Conservation (phyloP, 2,113 vertebrate genomes). For the Gallinago jamesoni region DNA sequence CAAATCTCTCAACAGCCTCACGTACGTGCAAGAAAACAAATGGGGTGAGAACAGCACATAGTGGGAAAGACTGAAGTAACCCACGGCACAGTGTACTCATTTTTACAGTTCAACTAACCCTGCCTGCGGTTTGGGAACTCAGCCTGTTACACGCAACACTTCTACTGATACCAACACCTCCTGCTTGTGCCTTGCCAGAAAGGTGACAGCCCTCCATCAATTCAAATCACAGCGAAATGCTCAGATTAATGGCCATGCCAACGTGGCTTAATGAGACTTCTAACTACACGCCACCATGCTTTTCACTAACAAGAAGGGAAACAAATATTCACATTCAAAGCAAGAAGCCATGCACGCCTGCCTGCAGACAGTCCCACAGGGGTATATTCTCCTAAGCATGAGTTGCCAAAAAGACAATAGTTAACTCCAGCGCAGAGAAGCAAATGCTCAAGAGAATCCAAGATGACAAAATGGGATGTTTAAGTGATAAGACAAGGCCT, state of each 20-base stretch:
- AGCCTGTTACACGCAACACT: accelerated
- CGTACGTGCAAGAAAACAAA: background rate
- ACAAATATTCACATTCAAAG: background rate
- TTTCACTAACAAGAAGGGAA: background rate
- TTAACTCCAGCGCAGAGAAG: background rate
- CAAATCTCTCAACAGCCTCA: background rate
- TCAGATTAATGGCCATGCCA: background rate
- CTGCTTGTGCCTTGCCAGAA: background rate
- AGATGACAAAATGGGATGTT: background rate
- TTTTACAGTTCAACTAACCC: background rate
- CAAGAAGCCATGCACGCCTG: background rate
- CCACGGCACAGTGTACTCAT: background rate
- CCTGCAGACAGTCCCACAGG: background rate
- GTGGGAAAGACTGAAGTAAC: background rate
- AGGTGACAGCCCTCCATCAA: background rate
- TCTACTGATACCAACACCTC: background rate
- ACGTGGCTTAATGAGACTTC: background rate
- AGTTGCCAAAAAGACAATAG: background rate
- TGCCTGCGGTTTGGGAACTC: accelerated
- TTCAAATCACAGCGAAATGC: background rate
- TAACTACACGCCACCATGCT: background rate
- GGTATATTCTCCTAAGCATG: background rate
- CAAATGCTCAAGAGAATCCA: background rate
- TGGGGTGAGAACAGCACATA: accelerated
- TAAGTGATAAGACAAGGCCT: background rate